These are phyloP conservation scores for Plusia festucae DNA, from an alignment of 2,888 invertebrate species.

Conservation along the genomic window DNA sequence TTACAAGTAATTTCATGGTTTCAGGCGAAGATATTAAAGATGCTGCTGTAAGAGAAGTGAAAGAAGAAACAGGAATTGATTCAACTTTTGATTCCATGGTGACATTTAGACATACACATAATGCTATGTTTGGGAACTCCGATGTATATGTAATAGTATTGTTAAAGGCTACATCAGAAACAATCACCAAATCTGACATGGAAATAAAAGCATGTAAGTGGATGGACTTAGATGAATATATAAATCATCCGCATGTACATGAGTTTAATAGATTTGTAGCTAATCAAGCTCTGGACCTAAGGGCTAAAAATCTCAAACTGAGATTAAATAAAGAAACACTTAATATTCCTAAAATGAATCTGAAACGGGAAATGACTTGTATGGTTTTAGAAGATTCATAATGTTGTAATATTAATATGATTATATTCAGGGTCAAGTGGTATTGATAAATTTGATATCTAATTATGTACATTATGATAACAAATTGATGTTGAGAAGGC, in stretches of 20 bases:
- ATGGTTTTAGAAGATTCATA: constrained; percentile 75
- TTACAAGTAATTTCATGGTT: constrained; percentile 55
- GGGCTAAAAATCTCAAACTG: constrained; percentile 90
- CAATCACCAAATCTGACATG: constrained; percentile 91
- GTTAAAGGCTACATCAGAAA: constrained; percentile 90
- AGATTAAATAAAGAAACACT: constrained; percentile 85
- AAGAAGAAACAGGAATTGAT: constrained; percentile 96
- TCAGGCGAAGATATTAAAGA: constrained; percentile 94
- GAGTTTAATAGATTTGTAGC: constrained; percentile 92
- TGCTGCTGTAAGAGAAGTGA: constrained; percentile 95
- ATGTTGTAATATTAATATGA: constrained; percentile 40
- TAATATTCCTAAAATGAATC: constrained; percentile 70
- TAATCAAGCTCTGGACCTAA: constrained; percentile 91
- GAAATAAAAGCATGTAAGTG: constrained; percentile 95
- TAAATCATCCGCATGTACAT: constrained; percentile 92
- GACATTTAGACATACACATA: constrained; percentile 94
- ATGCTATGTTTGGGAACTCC: constrained; percentile 94
- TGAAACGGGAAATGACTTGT: constrained; percentile 75
- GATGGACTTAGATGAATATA: constrained; percentile 94
- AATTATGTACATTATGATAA: constrained; percentile 42
- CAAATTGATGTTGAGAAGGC: constrained; percentile 27
- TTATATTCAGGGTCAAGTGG: constrained; percentile 47
- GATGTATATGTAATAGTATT: constrained; percentile 95
- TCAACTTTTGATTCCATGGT: constrained; percentile 93
- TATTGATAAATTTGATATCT: constrained; percentile 42